A percentile compares a stretch with the other conserved stretches of the same genome.
Conservation (phyloP, 2,797 vertebrate genomes). For the Gymnodraco acuticeps region DNA sequence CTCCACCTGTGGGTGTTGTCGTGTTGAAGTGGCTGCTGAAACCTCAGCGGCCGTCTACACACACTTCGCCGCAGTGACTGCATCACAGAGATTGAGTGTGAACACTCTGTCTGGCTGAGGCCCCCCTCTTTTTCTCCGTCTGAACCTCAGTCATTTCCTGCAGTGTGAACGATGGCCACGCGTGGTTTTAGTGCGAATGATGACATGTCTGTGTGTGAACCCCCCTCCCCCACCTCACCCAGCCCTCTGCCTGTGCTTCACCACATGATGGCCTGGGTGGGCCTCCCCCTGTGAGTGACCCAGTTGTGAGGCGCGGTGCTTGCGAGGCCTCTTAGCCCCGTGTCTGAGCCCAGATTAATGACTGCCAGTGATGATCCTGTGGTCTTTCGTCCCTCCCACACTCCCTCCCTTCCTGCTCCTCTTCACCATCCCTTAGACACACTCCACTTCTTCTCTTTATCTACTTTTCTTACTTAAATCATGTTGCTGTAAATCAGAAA, state of each 20-base stretch:
- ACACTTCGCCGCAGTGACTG: constrained; percentile 3
- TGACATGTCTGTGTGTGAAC: constrained; percentile 64
- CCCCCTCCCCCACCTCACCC: constrained; percentile 62
- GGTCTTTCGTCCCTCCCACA: constrained; percentile 66
- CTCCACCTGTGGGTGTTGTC: constrained; percentile 59
- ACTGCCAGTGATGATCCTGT: constrained; percentile 82
- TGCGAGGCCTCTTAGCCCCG: constrained; percentile 81
- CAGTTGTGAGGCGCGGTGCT: constrained; percentile 83
- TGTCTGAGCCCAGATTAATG: constrained; percentile 90
- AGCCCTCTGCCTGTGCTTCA: constrained; percentile 70
- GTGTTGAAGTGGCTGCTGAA: constrained; percentile 54
- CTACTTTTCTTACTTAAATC: constrained; percentile 35
- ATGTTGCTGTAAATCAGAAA: constrained; percentile 28
- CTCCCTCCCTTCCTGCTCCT: constrained; percentile 50
- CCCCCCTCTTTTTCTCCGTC: constrained; percentile 49
- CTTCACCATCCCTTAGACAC: constrained; percentile 40
- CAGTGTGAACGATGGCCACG: constrained; percentile 65
- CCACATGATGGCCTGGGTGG: constrained; percentile 84
- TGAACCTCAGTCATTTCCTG: constrained; percentile 63
- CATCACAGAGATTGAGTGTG: constrained; percentile 49
- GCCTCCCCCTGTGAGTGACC: constrained; percentile 84
- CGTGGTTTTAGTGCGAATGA: constrained; percentile 71
- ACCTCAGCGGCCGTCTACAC: constrained; percentile 22
- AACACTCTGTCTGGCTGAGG: constrained; percentile 36
- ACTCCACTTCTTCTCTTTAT: constrained; percentile 35